These are phyloP conservation scores for Dascyllus trimaculatus DNA, from an alignment of 2,113 vertebrate genomes.

Conservation along the genomic window DNA sequence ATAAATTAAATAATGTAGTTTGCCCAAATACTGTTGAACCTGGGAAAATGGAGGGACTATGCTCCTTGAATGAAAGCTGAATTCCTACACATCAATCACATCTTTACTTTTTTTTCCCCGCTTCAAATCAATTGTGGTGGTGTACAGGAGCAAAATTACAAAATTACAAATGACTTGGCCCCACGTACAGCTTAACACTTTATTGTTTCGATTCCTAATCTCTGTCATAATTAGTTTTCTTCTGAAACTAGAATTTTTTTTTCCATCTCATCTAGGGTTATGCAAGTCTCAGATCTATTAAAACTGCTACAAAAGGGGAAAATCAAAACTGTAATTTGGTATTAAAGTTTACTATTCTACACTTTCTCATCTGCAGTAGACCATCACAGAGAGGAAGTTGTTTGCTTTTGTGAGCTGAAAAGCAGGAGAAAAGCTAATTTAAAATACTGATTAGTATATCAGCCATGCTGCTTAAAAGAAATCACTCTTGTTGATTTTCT, in stretches of 20 bases:
- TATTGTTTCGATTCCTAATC: conserved; percentile 40
- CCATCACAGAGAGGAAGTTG: neutral
- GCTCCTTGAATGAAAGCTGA: too few relatives aligned
- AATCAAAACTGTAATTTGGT: conserved; percentile 11
- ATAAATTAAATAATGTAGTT: too few relatives aligned
- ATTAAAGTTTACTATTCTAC: neutral
- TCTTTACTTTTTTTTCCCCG: too few relatives aligned
- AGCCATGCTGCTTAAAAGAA: neutral
- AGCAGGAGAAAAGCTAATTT: neutral
- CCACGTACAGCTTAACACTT: conserved; percentile 24
- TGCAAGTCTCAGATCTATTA: conserved; percentile 7
- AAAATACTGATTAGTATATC: neutral
- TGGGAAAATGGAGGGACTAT: too few relatives aligned
- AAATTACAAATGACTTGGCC: too few relatives aligned
- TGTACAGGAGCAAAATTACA: too few relatives aligned
- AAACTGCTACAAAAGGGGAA: neutral
- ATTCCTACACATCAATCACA: too few relatives aligned
- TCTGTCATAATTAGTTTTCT: conserved; percentile 22
- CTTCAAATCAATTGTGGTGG: too few relatives aligned
- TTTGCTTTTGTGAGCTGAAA: neutral
- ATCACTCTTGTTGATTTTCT: neutral
- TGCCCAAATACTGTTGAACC: too few relatives aligned
- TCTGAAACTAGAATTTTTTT: conserved; percentile 30
- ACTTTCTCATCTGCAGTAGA: neutral
- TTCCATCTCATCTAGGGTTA: conserved; percentile 8